phyloP scores from a whole-genome alignment of 1,140 invertebrate species.

The Drosophila arizonae region DNA sequence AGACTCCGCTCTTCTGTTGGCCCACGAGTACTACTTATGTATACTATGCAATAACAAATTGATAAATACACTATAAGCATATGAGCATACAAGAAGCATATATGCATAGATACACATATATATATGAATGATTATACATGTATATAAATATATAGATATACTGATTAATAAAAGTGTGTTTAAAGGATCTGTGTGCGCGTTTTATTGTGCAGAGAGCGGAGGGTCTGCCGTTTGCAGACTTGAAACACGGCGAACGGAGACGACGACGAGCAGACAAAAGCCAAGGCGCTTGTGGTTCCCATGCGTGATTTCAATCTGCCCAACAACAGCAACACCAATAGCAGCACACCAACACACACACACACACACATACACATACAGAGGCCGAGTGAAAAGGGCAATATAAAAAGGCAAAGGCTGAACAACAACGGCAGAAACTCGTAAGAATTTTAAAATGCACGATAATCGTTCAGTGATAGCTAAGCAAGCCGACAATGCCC shows the following conservation, averaged over 20 bases:
- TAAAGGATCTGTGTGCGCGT: slow-evolving; percentile 17
- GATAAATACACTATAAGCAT: slow-evolving; percentile 71
- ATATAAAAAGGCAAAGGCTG: slow-evolving; percentile 69
- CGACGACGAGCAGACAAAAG: slow-evolving; percentile 70
- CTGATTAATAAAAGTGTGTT: slow-evolving; percentile 53
- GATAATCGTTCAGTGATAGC: slow-evolving; percentile 83
- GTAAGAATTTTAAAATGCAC: slow-evolving; percentile 83
- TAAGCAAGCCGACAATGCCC: slow-evolving; percentile 80
- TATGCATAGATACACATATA: slow-evolving; percentile 12
- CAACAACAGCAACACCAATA: slow-evolving; percentile 43
- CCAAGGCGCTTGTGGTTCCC: slow-evolving; percentile 75
- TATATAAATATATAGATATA: slow-evolving; percentile 66
- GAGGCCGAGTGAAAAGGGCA: slow-evolving; percentile 61
- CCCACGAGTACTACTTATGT: slow-evolving; percentile 52
- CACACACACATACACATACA: slow-evolving; percentile 28
- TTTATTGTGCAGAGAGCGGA: slow-evolving; percentile 14
- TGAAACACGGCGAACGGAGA: slow-evolving; percentile 1
- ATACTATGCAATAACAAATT: slow-evolving; percentile 77
- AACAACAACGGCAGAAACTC: slow-evolving; percentile 71
- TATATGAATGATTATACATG: slow-evolving; percentile 29
- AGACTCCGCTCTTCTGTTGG: slow-evolving; percentile 11
- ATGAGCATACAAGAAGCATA: slow-evolving; percentile 59
- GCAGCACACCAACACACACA: slow-evolving; percentile 29
- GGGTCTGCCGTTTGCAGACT: slow-evolving; percentile 42
- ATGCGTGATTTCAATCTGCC: slow-evolving; percentile 77